Evolutionary conservation across 2,797 vertebrate species (phyloP), one percentile per base, ranked within the genome.

Genomic region (Microchirus variegatus): DNA sequence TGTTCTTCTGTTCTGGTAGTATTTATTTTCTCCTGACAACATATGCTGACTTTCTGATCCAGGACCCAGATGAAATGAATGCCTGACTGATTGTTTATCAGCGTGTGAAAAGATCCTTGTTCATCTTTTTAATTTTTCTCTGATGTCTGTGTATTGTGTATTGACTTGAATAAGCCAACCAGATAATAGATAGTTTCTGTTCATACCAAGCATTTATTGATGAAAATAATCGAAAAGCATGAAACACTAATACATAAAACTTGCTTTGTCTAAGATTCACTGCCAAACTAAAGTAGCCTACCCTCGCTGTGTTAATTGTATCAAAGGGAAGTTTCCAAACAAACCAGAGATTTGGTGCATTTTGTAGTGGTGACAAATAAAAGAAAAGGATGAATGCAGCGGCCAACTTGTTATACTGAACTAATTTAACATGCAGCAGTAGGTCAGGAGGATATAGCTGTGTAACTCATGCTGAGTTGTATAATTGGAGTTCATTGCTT

Each of bases 11-110:
- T 77, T 46, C 65, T 69, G 62, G 63, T 69, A 48, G 57, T 84
- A 73, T 85, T 85, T 84, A 78, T 86, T 87, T 83, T 83, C 77
- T 86, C 55, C 59, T 70, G 60, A 81, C 74, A 81, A 78, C 75
- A 80, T 59, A 46, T 79, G 58, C 63, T 67, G 49, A 59, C 66
- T 82, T 73, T 73, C 69, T 82, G 78, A 80, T 82, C 76, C 81
- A 82, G 56, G 69, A 73, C 69, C 74, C 63, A 80, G 72, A 80
- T 71, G 82, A 75, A 81, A 66, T 82, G 82, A 73, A 70, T 72
- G 75, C 43, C 58, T 62, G 53, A 77, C 71, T 79, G 80, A 72
- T 75, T 77, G 68, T 74, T 84, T 75, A 84, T 85, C 77, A 84
- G 84, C 84, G 84, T 87, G 78, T 80, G 83, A 85, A 68, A 62